phyloP scores from a whole-genome alignment of 2,888 invertebrate species.

The Odontocerum albicorne region DNA sequence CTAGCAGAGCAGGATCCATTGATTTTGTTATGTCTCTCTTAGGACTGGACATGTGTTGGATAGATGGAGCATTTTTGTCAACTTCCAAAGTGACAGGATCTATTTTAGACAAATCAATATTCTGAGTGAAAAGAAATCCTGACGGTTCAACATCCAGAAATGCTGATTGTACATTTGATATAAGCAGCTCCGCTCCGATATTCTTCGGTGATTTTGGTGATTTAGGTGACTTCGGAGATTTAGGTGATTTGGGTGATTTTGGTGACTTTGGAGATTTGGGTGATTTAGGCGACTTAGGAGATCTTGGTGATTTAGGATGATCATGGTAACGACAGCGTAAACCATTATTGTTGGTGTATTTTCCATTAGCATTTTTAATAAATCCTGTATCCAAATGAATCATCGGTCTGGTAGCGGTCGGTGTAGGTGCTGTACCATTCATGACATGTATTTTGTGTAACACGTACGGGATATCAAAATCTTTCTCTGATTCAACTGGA shows the following conservation, averaged over 20 bases:
- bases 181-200: slow-evolving; percentile 42
- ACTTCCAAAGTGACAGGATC: slow-evolving; percentile 72
- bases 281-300: slow-evolving; percentile 54
- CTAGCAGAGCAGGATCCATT: slow-evolving; percentile 68
- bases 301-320: slow-evolving; percentile 55
- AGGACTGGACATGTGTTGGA: slow-evolving; percentile 68
- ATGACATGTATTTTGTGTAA: slow-evolving; percentile 82
- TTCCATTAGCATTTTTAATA: slow-evolving; percentile 29
- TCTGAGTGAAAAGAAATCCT: slow-evolving; percentile 72
- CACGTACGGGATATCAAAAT: slow-evolving; percentile 80
- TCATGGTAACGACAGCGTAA: slow-evolving; percentile 57
- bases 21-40: slow-evolving; percentile 70
- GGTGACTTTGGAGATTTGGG: slow-evolving; percentile 68
- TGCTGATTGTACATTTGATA: slow-evolving; percentile 49
- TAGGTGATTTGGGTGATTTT: slow-evolving; percentile 64
- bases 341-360: slow-evolving; percentile 50
- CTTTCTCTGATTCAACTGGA: slow-evolving; percentile 49
- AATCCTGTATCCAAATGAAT: slow-evolving; percentile 52
- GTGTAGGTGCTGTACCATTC: slow-evolving; percentile 76
- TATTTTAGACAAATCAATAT: slow-evolving; percentile 73
- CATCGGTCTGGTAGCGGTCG: slow-evolving; percentile 49
- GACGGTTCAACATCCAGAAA: slow-evolving; percentile 58
- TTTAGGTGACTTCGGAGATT: slow-evolving; percentile 59
- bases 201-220: slow-evolving; percentile 59
- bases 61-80: slow-evolving; percentile 62